Percentiles rank a stretch among this genome's conserved stretches.
Conservation (phyloP, 2,888 invertebrate genomes). For the Parelbella ahira region DNA sequence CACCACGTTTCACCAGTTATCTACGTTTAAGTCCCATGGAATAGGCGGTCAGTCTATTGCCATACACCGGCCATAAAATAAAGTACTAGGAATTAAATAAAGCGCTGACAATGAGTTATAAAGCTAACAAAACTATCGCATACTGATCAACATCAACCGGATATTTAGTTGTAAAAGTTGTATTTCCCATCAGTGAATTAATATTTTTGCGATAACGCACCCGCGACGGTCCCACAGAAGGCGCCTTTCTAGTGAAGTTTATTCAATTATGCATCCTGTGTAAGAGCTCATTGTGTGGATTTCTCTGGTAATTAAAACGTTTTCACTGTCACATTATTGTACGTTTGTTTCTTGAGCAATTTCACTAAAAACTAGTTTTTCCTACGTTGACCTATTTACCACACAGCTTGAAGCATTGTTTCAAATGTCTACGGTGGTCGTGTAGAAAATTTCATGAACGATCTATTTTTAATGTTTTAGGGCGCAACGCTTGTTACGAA, state of each 20-base stretch:
- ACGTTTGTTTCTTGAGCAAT: slow-evolving; percentile 12
- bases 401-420: background rate
- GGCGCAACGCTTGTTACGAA: no score
- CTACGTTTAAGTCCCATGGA: no score
- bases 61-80: no score
- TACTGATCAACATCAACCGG: background rate
- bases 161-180: background rate
- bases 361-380: slow-evolving; percentile 10
- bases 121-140: no score
- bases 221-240: slow-evolving; percentile 8
- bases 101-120: no score
- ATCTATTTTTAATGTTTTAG: no score
- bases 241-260: slow-evolving; percentile 16
- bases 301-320: slow-evolving; percentile 24
- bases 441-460: no score
- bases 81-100: no score
- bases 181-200: background rate
- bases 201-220: slow-evolving; percentile 3
- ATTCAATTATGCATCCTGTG: slow-evolving; percentile 23
- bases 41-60: no score
- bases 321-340: slow-evolving; percentile 22
- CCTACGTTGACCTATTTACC: slow-evolving; percentile 5
- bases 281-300: slow-evolving; percentile 16
- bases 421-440: no score
- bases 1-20: no score